These are phyloP conservation scores for Stenchaetothrips biformis DNA, from an alignment of 2,888 invertebrate genomes.

Conservation along the genomic window DNA sequence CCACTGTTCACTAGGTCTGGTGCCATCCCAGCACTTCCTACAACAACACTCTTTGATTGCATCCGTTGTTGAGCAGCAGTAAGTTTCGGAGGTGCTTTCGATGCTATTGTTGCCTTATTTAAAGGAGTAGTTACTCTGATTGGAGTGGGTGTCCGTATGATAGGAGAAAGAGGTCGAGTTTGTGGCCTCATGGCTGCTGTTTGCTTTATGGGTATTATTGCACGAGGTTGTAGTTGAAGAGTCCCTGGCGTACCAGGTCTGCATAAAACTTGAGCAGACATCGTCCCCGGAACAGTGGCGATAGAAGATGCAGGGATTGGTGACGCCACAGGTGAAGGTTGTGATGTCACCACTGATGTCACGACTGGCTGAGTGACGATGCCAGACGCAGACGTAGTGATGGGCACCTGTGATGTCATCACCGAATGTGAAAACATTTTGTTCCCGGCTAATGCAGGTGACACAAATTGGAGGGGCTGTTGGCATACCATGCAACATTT, in stretches of 20 bases:
- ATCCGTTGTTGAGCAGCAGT: not conserved
- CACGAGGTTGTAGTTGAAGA: not conserved
- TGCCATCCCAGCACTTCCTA: not conserved
- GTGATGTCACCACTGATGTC: not conserved
- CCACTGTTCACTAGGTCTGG: not conserved
- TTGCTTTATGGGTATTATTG: not conserved
- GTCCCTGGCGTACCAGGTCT: not conserved
- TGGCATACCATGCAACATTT: not conserved
- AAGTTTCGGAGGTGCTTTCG: constrained; percentile 24
- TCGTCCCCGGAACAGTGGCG: not conserved
- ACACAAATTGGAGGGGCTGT: constrained; percentile 17
- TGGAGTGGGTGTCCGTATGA: constrained; percentile 25
- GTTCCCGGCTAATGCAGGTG: constrained; percentile 11
- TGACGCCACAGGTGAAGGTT: not conserved
- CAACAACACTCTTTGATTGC: not conserved
- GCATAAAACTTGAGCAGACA: not conserved
- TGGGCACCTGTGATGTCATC: constrained; percentile 20
- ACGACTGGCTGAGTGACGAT: not conserved
- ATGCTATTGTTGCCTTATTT: constrained; percentile 21
- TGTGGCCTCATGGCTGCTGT: not conserved
- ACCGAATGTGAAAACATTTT: constrained; percentile 15
- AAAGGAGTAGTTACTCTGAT: constrained; percentile 28
- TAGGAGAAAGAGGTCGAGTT: constrained; percentile 11
- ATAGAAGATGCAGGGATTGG: not conserved
- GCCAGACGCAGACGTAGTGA: not conserved